These are phyloP conservation scores for Orthosia gracilis DNA, from an alignment of 2,888 invertebrate species.

Conservation along the genomic window DNA sequence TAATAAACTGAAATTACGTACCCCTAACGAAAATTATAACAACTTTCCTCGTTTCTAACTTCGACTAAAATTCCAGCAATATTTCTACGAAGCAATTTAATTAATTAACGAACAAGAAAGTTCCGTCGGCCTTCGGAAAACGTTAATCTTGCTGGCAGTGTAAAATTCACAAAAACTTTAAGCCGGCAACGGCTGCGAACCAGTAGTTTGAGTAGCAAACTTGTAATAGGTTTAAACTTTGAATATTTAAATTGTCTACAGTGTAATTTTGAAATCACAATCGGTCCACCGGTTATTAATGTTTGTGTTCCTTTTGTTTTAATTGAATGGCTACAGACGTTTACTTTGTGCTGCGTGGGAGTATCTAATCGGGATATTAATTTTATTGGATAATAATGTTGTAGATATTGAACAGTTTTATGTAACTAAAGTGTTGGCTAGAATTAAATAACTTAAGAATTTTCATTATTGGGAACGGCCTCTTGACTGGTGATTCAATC, in stretches of 20 bases:
- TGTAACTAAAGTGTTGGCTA: constrained; percentile 9
- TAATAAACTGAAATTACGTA: constrained; percentile 47
- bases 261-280: constrained; percentile 68
- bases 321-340: constrained; percentile 64
- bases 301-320: constrained; percentile 68
- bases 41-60: constrained; percentile 58
- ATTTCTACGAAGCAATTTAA: constrained; percentile 75
- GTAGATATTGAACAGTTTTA: constrained; percentile 26
- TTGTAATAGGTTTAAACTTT: constrained; percentile 85
- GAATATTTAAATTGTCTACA: constrained; percentile 79
- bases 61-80: constrained; percentile 64
- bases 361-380: constrained; percentile 63
- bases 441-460: neutral
- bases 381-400: constrained; percentile 46
- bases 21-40: constrained; percentile 36
- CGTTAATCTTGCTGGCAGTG: constrained; percentile 80
- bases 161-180: constrained; percentile 89
- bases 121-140: constrained; percentile 74
- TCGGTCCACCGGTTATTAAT: constrained; percentile 63
- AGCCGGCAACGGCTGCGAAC: constrained; percentile 69
- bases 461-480: neutral
- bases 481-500: neutral
- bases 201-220: constrained; percentile 81
- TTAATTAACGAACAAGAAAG: constrained; percentile 82
- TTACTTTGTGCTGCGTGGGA: constrained; percentile 51